These are phyloP conservation scores for Geococcyx californianus DNA, from an alignment of 2,113 vertebrate genomes.

Conservation along the genomic window DNA sequence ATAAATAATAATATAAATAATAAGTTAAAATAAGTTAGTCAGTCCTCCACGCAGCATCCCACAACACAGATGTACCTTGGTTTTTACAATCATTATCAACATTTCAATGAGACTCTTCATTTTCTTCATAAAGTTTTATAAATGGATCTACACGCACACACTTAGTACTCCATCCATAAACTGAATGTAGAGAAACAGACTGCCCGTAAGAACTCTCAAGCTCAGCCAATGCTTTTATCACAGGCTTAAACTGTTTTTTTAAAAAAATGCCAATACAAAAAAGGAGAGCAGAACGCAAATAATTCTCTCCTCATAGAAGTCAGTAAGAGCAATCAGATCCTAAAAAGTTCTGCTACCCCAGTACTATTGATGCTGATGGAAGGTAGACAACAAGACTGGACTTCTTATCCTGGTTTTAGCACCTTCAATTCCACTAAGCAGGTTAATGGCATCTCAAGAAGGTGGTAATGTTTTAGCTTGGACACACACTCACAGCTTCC, in stretches of 20 bases:
- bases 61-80: neutral
- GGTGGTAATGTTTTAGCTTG: fast-evolving
- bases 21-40: neutral
- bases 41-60: neutral
- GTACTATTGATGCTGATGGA: neutral
- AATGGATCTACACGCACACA: neutral
- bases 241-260: neutral
- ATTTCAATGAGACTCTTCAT: neutral
- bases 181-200: fast-evolving
- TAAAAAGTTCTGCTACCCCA: neutral
- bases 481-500: neutral
- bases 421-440: neutral
- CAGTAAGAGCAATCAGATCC: neutral
- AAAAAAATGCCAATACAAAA: neutral
- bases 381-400: neutral
- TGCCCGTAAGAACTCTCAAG: neutral
- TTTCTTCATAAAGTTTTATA: neutral
- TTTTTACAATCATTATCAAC: neutral
- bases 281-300: neutral
- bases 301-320: neutral
- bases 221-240: neutral
- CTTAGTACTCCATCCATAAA: neutral
- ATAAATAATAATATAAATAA: neutral
- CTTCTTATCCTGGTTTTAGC: neutral
- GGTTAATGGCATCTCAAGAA: neutral